phyloP scores from a whole-genome alignment of 2,888 invertebrate genomes.

The Willowsia nigromaculata region DNA sequence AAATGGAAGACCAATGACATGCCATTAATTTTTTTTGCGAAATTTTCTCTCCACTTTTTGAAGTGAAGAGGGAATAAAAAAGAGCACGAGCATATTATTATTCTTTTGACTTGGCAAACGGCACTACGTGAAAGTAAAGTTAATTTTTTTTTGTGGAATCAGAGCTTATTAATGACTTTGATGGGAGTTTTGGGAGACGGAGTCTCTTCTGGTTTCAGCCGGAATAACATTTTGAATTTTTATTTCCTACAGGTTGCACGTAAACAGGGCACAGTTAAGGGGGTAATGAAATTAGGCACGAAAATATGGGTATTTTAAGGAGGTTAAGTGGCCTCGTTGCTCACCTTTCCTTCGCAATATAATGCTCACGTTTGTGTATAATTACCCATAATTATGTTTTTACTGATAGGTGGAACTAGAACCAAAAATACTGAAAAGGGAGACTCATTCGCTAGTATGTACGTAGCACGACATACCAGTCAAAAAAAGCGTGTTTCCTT shows the following conservation, averaged over 20 bases:
- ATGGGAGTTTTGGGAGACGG: background rate
- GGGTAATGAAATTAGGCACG: background rate
- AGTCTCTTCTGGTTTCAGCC: background rate
- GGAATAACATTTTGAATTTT: background rate
- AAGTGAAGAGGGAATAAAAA: background rate
- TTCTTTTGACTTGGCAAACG: background rate
- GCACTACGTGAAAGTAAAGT: slow-evolving; percentile 6
- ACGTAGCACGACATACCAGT: background rate
- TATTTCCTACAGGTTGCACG: background rate
- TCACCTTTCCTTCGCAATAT: background rate
- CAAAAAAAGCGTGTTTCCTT: background rate
- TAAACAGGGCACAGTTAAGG: background rate
- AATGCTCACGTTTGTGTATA: background rate
- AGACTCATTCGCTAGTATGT: background rate
- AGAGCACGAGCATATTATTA: background rate
- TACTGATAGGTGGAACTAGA: background rate
- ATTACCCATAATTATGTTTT: slow-evolving; percentile 7
- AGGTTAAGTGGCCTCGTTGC: background rate
- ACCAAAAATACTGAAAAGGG: background rate
- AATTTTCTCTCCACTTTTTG: background rate
- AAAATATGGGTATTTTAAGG: background rate
- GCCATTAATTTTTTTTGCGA: slow-evolving; percentile 70
- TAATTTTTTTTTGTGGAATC: background rate
- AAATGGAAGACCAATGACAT: slow-evolving; percentile 70
- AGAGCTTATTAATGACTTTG: slow-evolving; percentile 22